These are phyloP conservation scores for Theristicus caerulescens DNA, from an alignment of 2,113 vertebrate genomes.

Conservation along the genomic window DNA sequence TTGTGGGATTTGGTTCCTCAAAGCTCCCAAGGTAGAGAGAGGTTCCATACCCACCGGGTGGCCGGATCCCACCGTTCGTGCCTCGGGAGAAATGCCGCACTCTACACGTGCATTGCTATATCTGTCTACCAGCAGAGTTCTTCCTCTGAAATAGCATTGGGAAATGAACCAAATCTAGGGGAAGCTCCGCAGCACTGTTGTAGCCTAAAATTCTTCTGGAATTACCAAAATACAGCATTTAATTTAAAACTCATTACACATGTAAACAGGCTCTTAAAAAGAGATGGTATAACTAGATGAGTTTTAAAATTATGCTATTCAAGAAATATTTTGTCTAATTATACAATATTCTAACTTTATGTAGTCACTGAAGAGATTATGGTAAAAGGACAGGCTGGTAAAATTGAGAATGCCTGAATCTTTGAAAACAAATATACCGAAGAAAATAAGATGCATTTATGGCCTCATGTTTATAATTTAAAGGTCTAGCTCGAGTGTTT, in stretches of 20 bases:
- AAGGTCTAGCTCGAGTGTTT: neutral
- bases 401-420: neutral
- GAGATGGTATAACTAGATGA: neutral
- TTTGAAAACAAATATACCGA: neutral
- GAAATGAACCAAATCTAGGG: neutral
- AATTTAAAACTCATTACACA: neutral
- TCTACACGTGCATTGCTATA: fast-evolving
- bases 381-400: neutral
- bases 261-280: neutral
- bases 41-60: neutral
- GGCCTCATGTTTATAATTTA: neutral
- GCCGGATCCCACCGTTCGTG: fast-evolving
- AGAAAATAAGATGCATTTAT: neutral
- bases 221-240: neutral
- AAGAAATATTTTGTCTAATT: neutral
- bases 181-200: neutral
- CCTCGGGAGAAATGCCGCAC: fast-evolving
- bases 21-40: neutral
- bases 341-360: neutral
- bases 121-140: no score
- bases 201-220: neutral
- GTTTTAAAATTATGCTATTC: neutral
- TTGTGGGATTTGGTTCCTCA: neutral
- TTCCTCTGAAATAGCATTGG: neutral
- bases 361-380: neutral